Evolutionary conservation across 2,888 invertebrate genomes (phyloP).

Genomic region (Drosophila seclusa): DNA sequence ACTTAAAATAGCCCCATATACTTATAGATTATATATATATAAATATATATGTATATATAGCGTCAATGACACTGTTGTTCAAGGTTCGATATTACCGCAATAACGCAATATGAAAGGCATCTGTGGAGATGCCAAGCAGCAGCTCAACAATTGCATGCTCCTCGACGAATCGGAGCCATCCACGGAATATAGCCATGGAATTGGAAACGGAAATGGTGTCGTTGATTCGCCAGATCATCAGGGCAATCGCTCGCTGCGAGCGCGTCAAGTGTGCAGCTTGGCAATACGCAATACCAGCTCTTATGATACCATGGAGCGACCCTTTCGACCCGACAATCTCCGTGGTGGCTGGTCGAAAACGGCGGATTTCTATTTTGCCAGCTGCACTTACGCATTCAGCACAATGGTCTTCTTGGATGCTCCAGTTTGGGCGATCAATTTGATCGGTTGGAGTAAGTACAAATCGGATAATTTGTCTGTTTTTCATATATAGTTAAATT

Average conservation of each 20-base stretch:
- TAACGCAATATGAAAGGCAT: constrained; percentile 76
- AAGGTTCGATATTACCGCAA: constrained; percentile 17
- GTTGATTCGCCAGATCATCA: constrained; percentile 18
- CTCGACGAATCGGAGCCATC: constrained; percentile 53
- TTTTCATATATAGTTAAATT: constrained; percentile 1
- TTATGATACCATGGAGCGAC: constrained; percentile 82
- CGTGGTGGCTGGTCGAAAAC: constrained; percentile 90
- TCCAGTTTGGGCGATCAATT: constrained; percentile 83
- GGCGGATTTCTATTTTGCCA: constrained; percentile 91
- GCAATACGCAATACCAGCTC: constrained; percentile 72
- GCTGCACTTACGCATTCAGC: constrained; percentile 93
- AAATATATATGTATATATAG: neutral
- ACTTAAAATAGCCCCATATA: constrained; percentile 18
- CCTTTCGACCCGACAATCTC: constrained; percentile 82
- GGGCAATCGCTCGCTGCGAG: constrained; percentile 43
- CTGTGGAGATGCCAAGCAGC: constrained; percentile 78
- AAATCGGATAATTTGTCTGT: neutral
- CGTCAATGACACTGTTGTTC: constrained; percentile 34
- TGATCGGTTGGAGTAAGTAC: constrained; percentile 81
- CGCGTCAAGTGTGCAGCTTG: constrained; percentile 68
- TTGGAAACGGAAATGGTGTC: neutral
- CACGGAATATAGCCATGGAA: neutral
- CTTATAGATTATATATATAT: neutral
- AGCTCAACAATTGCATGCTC: constrained; percentile 76
- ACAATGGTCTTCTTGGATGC: constrained; percentile 93